Evolutionary conservation across 2,797 vertebrate species (phyloP).

Genomic region (Sternotherus odoratus): DNA sequence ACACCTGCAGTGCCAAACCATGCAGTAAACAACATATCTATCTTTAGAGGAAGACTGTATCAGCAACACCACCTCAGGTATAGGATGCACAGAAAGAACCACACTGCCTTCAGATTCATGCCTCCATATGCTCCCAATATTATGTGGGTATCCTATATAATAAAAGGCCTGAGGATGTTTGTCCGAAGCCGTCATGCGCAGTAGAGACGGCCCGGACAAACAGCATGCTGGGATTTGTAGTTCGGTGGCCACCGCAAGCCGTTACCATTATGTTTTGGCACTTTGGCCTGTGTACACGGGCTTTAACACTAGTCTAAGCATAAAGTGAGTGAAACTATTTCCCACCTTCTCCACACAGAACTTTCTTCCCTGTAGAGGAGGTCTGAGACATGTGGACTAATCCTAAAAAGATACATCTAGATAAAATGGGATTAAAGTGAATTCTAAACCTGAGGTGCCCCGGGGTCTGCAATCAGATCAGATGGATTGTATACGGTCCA

Average conservation of each 20-base stretch:
- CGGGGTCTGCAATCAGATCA: not conserved
- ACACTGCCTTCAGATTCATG: not conserved
- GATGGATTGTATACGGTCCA: not conserved
- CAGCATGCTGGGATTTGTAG: too few species aligned
- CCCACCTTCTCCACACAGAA: not conserved
- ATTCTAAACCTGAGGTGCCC: not conserved
- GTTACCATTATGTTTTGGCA: too few species aligned
- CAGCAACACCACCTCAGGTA: not conserved
- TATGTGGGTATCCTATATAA: not conserved
- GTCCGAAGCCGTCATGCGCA: too few species aligned
- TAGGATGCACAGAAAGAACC: not conserved
- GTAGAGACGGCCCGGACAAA: too few species aligned
- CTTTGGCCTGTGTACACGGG: too few species aligned
- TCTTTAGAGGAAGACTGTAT: not conserved
- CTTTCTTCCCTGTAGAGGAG: not conserved
- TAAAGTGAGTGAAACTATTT: not conserved
- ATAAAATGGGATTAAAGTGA: not conserved
- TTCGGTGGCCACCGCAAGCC: too few species aligned
- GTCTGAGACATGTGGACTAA: not conserved
- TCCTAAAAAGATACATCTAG: not conserved
- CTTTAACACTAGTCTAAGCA: too few species aligned
- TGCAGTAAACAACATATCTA: not conserved
- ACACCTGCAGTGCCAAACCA: not conserved
- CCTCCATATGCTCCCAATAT: too few species aligned
- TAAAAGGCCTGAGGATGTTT: too few species aligned